Percentiles rank a stretch among this genome's conserved stretches.
Evolutionary conservation across 2,113 vertebrate species (phyloP).

Genomic region (Leptocoma aspasia): DNA sequence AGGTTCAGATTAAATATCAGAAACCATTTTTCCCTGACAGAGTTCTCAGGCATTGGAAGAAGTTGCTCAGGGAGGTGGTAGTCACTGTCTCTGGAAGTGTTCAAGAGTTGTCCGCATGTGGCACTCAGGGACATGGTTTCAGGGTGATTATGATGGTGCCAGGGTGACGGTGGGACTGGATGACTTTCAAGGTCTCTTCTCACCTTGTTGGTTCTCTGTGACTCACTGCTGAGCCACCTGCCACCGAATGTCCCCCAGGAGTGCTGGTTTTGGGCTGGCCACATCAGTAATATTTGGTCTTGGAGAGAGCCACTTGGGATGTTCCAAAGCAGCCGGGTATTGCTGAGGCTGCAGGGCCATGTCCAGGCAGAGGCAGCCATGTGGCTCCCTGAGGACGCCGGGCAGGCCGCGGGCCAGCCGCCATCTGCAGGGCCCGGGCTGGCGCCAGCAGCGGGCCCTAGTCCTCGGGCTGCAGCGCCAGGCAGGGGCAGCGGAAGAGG

Average conservation of each 20-base stretch:
- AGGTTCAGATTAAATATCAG: background rate
- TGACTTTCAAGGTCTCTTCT: background rate
- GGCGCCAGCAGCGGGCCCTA: fast-evolving
- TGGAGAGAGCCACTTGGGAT: background rate
- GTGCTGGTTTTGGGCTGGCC: background rate
- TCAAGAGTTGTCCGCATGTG: background rate
- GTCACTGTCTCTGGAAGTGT: background rate
- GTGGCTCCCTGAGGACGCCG: fast-evolving
- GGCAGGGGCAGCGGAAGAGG: background rate
- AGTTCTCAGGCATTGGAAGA: background rate
- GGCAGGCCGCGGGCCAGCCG: fast-evolving
- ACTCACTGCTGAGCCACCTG: background rate
- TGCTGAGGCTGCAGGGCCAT: background rate
- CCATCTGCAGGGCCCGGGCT: fast-evolving
- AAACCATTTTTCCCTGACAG: background rate
- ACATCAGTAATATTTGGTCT: background rate
- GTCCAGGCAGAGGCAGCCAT: background rate
- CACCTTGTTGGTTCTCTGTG: background rate
- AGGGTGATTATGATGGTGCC: background rate
- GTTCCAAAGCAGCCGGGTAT: too few species aligned
- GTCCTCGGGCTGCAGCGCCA: fast-evolving
- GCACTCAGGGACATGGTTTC: background rate
- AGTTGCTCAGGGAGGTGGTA: background rate
- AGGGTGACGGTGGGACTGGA: background rate
- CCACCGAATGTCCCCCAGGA: background rate